Percentiles rank a stretch among this genome's conserved stretches.
Evolutionary conservation across 1,140 invertebrate genomes (phyloP).

Genomic region (Musca domestica): DNA sequence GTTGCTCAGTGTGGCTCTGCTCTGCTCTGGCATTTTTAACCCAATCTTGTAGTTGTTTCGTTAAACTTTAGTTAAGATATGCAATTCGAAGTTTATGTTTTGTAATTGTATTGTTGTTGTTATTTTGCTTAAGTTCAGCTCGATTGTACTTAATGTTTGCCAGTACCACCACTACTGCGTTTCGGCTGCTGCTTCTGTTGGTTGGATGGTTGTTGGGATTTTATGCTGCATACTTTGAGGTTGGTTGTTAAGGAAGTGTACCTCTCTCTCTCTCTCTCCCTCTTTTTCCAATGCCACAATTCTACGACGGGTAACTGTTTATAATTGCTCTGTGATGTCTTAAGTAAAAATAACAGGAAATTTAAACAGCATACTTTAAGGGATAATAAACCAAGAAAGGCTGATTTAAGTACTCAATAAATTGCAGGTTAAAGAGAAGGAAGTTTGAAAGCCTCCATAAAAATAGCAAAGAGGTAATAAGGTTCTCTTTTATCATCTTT

Average conservation of each 20-base stretch:
- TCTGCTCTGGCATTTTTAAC: background rate
- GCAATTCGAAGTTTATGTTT: background rate
- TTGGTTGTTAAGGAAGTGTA: too few species aligned
- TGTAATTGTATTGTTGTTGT: background rate
- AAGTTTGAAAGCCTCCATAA: too few species aligned
- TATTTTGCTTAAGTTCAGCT: background rate
- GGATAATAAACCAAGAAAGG: background rate
- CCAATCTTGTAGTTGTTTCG: background rate
- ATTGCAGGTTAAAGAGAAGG: background rate
- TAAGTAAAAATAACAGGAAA: too few species aligned
- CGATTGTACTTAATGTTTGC: conserved; percentile 7
- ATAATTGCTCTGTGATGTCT: too few species aligned
- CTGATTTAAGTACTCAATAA: conserved; percentile 7
- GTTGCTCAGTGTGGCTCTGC: background rate
- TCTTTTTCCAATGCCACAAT: too few species aligned
- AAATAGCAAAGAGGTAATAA: too few species aligned
- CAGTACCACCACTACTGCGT: background rate
- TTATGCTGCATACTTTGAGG: too few species aligned
- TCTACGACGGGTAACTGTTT: too few species aligned
- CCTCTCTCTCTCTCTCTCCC: too few species aligned
- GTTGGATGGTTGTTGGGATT: too few species aligned
- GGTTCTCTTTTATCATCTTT: too few species aligned
- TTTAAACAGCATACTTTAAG: background rate
- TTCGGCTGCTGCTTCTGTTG: background rate
- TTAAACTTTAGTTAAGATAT: conserved; percentile 13